phyloP scores from a whole-genome alignment of 1,140 invertebrate genomes.

The Heliconius eleuchia region DNA sequence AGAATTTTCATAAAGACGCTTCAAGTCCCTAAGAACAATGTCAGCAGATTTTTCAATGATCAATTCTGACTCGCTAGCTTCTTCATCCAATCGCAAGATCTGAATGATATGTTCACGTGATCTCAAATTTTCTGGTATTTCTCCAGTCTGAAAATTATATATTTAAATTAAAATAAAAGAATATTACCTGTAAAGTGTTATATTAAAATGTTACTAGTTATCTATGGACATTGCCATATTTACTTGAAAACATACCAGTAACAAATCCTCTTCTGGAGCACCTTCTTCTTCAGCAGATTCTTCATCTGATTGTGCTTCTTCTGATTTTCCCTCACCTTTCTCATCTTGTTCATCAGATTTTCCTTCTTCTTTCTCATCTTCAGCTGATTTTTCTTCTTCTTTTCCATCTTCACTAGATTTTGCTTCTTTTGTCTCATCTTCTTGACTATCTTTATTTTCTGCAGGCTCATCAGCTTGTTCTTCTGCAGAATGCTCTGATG shows the following conservation, averaged over 20 bases:
- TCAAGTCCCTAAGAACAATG: constrained; percentile 91
- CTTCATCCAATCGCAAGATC: constrained; percentile 89
- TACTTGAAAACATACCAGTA: constrained; percentile 71
- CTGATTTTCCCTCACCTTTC: constrained; percentile 40
- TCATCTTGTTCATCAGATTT: constrained; percentile 38
- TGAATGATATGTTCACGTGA: constrained; percentile 90
- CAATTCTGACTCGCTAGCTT: constrained; percentile 87
- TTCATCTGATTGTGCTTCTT: constrained; percentile 50
- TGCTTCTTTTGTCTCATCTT: constrained; percentile 36
- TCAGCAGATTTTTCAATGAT: constrained; percentile 88
- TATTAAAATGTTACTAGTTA: neutral
- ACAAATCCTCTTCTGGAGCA: constrained; percentile 83
- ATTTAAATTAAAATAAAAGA: neutral
- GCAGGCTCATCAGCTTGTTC: constrained; percentile 42
- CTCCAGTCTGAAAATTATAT: constrained; percentile 81
- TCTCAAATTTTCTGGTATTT: constrained; percentile 89
- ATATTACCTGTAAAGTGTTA: neutral
- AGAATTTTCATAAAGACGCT: constrained; percentile 92
- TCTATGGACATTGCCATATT: constrained; percentile 1
- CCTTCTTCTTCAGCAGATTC: constrained; percentile 61
- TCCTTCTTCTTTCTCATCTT: constrained; percentile 15
- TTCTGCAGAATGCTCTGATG: constrained; percentile 37
- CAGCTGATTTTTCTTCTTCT: too few species aligned
- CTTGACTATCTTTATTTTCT: constrained; percentile 53
- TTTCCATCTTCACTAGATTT: constrained; percentile 24